Evolutionary conservation across 2,797 vertebrate species (phyloP).

Genomic region (Propithecus deckenii): DNA sequence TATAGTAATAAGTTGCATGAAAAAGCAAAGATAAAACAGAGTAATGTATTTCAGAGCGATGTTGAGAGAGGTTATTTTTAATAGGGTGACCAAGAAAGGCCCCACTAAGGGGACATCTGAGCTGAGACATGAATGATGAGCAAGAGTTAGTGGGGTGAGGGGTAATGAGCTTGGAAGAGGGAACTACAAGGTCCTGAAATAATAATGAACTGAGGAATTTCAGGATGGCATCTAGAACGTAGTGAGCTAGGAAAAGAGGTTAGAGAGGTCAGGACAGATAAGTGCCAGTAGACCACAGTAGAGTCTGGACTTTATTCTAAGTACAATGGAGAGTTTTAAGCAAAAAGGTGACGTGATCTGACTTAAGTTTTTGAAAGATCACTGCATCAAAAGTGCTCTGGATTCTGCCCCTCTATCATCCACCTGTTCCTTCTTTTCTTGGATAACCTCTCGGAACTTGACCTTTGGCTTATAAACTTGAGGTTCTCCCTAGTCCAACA

Average conservation of each 20-base stretch:
- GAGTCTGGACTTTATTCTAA: neutral
- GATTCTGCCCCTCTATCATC: neutral
- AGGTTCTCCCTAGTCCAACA: neutral
- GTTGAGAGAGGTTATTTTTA: neutral
- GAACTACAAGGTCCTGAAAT: no score
- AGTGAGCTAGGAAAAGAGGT: neutral
- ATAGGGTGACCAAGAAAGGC: neutral
- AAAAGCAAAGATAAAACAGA: conserved; percentile 13
- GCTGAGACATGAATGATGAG: neutral
- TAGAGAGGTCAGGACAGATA: neutral
- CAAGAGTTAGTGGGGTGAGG: neutral
- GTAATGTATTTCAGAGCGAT: neutral
- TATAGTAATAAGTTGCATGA: neutral
- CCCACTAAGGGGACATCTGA: neutral
- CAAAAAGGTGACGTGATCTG: neutral
- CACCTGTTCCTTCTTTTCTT: neutral
- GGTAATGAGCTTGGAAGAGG: no score
- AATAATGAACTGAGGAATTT: neutral
- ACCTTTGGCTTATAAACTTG: neutral
- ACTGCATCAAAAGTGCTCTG: neutral
- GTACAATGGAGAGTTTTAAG: neutral
- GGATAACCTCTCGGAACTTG: neutral
- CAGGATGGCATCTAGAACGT: neutral
- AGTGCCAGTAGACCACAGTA: neutral
- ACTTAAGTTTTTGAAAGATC: neutral